Percentiles rank a stretch among this genome's conserved stretches.
Conservation (phyloP, 2,888 invertebrate genomes). For the Agrotis puta region DNA sequence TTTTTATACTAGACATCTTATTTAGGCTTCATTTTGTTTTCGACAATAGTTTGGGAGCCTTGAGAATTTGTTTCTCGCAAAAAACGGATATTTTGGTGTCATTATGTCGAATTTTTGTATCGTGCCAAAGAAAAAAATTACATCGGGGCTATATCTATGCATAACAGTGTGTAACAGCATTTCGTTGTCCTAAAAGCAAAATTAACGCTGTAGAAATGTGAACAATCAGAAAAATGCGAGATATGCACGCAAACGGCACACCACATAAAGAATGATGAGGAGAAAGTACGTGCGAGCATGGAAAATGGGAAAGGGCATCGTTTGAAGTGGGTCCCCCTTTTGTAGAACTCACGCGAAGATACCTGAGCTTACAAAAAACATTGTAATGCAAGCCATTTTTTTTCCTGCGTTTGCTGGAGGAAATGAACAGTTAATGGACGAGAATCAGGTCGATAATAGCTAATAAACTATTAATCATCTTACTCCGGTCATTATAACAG, state of each 20-base stretch:
- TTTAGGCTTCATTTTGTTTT: constrained; percentile 28
- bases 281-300: constrained; percentile 49
- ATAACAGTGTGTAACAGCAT: constrained; percentile 10
- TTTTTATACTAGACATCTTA: constrained; percentile 30
- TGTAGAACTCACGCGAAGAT: constrained; percentile 36
- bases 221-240: constrained; percentile 41
- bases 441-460: constrained; percentile 58
- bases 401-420: constrained; percentile 29
- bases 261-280: constrained; percentile 40
- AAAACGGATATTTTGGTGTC: constrained; percentile 2
- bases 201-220: constrained; percentile 30
- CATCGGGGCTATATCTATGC: not conserved
- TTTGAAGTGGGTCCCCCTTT: constrained; percentile 37
- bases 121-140: constrained; percentile 10
- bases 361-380: constrained; percentile 30
- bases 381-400: constrained; percentile 28
- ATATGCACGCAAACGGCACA: constrained; percentile 39
- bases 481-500: constrained; percentile 62
- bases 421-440: constrained; percentile 49
- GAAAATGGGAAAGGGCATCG: constrained; percentile 54
- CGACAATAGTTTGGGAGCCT: constrained; percentile 15
- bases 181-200: constrained; percentile 6
- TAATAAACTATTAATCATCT: constrained; percentile 68
- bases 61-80: constrained; percentile 11
- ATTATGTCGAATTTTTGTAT: not conserved